Conservation (phyloP, 2,113 vertebrate genomes). For the Pteropus alecto region DNA sequence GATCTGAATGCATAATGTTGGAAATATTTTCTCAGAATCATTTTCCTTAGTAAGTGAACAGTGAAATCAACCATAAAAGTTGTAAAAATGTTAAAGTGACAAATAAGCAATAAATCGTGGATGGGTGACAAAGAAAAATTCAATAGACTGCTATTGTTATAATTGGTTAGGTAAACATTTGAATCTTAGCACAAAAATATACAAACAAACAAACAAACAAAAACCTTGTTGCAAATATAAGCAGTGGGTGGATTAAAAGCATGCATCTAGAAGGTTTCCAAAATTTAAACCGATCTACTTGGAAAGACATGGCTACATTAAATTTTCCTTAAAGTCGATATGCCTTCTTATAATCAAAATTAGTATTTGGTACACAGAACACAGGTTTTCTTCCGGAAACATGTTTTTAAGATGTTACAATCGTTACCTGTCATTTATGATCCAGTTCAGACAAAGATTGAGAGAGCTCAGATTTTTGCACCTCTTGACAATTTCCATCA, state of each 20-base stretch:
- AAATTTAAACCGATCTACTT: neutral
- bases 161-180: neutral
- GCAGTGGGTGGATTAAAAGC: neutral
- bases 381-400: slow-evolving; percentile 42
- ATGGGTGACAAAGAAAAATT: neutral
- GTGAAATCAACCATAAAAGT: neutral
- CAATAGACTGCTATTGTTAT: neutral
- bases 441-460: slow-evolving; percentile 99
- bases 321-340: neutral
- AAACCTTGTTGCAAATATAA: neutral
- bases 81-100: neutral
- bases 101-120: neutral
- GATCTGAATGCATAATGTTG: neutral
- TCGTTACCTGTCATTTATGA: slow-evolving; percentile 97
- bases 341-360: neutral
- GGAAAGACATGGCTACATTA: slow-evolving; percentile 1
- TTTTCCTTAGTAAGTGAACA: slow-evolving; percentile 29
- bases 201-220: no score
- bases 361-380: neutral
- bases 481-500: slow-evolving; percentile 98
- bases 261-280: neutral
- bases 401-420: slow-evolving; percentile 11
- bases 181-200: neutral
- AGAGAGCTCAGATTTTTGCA: slow-evolving; percentile 96
- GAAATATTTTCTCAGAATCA: slow-evolving; percentile 7